Evolutionary conservation across 2,113 vertebrate genomes (phyloP).

Genomic region (Grammomys dolichurus): DNA sequence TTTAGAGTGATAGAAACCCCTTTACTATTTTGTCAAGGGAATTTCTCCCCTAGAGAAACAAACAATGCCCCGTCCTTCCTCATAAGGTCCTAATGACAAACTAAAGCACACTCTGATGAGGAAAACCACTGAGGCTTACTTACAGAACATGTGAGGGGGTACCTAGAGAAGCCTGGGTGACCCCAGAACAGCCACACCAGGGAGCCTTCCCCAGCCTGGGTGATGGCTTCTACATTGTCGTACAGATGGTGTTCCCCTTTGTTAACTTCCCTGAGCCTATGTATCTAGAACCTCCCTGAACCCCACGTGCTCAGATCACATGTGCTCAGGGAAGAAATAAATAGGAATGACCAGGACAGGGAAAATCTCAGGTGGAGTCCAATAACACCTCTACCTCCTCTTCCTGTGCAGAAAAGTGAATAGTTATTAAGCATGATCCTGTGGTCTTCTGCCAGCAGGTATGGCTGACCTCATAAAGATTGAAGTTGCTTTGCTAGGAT

Average conservation of each 20-base stretch:
- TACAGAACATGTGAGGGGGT: not conserved
- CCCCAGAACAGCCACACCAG: not conserved
- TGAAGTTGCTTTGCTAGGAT: not conserved
- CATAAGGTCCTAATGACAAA: not conserved
- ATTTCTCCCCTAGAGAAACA: not conserved
- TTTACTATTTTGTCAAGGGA: not conserved
- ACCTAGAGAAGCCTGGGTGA: not conserved
- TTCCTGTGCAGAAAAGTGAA: not conserved
- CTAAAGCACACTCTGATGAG: not conserved
- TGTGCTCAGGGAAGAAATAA: not conserved
- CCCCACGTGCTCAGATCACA: not conserved
- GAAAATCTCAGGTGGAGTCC: not conserved
- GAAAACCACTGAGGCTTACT: not conserved
- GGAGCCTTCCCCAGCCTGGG: not conserved
- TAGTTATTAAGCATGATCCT: not conserved
- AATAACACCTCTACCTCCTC: not conserved
- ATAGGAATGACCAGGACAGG: not conserved
- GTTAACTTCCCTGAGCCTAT: not conserved
- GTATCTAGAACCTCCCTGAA: not conserved
- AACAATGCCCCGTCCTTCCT: not conserved
- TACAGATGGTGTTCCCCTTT: not conserved
- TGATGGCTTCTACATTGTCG: not conserved
- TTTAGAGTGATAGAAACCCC: not conserved
- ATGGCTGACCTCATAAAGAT: not conserved
- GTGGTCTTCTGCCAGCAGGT: not conserved